Evolutionary conservation across 1,140 invertebrate species (phyloP).

Genomic region (Ganaspis sp.): DNA sequence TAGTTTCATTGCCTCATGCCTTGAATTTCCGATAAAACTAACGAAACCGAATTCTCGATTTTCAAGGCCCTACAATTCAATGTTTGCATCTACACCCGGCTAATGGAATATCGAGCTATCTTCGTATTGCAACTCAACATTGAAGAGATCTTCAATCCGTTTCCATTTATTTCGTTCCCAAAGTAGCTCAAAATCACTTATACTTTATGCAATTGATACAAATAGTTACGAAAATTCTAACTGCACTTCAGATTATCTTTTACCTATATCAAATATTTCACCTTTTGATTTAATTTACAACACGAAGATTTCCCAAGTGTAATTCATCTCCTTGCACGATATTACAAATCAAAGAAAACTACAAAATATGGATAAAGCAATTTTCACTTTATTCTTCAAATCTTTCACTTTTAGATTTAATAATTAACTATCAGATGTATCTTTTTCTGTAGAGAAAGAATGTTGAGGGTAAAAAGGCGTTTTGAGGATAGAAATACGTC

Average conservation of each 20-base stretch:
- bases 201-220: background rate
- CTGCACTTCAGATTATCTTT: background rate
- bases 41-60: background rate
- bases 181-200: background rate
- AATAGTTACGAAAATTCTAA: background rate
- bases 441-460: too few relatives aligned
- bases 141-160: background rate
- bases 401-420: too few relatives aligned
- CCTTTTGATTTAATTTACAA: background rate
- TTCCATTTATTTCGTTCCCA: background rate
- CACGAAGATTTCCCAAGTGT: background rate
- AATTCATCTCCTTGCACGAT: background rate
- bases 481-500: too few relatives aligned
- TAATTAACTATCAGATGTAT: too few relatives aligned
- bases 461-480: too few relatives aligned
- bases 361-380: background rate
- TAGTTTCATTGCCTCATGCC: background rate
- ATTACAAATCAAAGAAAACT: background rate
- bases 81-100: background rate
- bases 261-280: background rate
- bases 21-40: background rate
- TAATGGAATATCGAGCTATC: conserved; percentile 5
- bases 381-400: background rate
- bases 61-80: background rate
- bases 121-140: conserved; percentile 1